These are phyloP conservation scores for Paradisaea rubra DNA, from an alignment of 2,113 vertebrate species.

Conservation along the genomic window DNA sequence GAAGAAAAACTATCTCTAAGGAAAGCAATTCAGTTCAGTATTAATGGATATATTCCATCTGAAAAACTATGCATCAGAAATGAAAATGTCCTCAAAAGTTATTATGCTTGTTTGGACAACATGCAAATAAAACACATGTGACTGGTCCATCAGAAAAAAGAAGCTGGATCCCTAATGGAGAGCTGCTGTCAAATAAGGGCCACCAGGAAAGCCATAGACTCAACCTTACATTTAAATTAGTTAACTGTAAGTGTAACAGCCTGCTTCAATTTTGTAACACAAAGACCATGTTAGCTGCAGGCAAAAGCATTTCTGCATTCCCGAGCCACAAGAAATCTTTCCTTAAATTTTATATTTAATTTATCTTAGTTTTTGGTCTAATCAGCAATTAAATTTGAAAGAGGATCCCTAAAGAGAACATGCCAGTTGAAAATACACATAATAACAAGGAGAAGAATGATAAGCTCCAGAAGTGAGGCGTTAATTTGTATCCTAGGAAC, in stretches of 20 bases:
- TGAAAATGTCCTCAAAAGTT: neutral
- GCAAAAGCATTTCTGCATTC: neutral
- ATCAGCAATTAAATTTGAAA: neutral
- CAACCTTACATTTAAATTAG: neutral
- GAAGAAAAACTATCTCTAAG: neutral
- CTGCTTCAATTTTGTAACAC: neutral
- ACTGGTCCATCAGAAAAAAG: neutral
- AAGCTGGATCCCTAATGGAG: neutral
- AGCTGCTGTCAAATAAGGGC: neutral
- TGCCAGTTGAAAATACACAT: neutral
- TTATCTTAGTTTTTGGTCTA: neutral
- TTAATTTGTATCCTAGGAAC: neutral
- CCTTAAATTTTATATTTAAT: neutral
- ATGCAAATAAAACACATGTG: conserved; percentile 39
- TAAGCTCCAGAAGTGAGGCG: neutral
- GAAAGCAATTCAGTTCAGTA: neutral
- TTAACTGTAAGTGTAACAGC: neutral
- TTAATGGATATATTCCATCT: neutral
- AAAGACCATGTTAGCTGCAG: neutral
- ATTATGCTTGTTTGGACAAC: neutral
- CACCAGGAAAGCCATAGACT: conserved; percentile 17
- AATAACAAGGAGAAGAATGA: neutral
- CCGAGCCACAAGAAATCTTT: neutral
- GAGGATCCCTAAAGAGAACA: neutral
- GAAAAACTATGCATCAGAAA: conserved; percentile 19